Percentiles rank a stretch among this genome's conserved stretches.
Evolutionary conservation across 2,797 vertebrate species (phyloP).

Genomic region (Spinus olivaceus): DNA sequence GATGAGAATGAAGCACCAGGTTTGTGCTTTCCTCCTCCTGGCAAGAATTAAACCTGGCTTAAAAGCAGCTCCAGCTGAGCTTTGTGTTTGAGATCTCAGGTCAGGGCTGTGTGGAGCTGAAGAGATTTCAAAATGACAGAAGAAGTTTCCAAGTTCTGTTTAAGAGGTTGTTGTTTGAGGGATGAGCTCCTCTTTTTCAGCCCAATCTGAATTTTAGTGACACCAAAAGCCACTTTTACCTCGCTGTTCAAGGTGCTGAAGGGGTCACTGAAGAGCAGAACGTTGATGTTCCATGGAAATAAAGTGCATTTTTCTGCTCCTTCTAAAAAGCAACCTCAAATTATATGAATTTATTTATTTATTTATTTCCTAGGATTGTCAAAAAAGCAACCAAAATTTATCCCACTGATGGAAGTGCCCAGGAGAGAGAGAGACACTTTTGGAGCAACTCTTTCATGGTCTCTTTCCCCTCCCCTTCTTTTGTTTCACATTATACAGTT

Average conservation of each 20-base stretch:
- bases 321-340: neutral
- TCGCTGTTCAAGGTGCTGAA: neutral
- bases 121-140: neutral
- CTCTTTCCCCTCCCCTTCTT: neutral
- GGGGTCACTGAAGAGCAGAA: neutral
- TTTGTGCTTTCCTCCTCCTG: neutral
- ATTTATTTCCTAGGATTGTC: neutral
- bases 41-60: neutral
- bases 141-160: neutral
- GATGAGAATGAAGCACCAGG: neutral
- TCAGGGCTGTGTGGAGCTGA: neutral
- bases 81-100: neutral
- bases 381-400: neutral
- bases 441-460: neutral
- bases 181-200: neutral
- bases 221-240: neutral
- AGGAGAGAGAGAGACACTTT: neutral
- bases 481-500: neutral
- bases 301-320: conserved; percentile 1
- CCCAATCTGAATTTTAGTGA: neutral
- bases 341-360: neutral
- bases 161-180: neutral
- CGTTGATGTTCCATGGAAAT: neutral
- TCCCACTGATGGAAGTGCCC: neutral
- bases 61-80: neutral